Conservation (phyloP, 2,113 vertebrate species). For the Gymnorhina tibicen region DNA sequence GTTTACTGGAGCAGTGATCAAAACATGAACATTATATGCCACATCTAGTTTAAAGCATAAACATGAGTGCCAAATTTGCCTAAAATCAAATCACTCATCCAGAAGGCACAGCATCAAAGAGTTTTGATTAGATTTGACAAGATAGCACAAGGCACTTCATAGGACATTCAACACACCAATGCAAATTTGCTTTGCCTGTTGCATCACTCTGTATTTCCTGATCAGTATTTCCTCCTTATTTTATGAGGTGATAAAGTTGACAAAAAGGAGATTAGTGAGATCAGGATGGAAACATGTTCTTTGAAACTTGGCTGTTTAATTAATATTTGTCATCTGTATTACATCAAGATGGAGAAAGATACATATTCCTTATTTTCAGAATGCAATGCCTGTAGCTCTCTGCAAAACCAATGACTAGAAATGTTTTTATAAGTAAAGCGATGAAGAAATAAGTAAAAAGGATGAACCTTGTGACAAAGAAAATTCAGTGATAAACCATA, state of each 20-base stretch:
- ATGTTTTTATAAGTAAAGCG: neutral
- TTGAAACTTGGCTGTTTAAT: neutral
- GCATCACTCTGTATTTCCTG: neutral
- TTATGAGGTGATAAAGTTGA: neutral
- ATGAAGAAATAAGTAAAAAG: neutral
- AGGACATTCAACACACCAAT: neutral
- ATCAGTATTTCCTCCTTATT: neutral
- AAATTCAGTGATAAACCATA: neutral
- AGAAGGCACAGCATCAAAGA: neutral
- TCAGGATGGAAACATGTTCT: neutral
- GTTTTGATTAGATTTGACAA: slow-evolving; percentile 18
- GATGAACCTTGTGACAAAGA: neutral
- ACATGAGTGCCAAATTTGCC: slow-evolving; percentile 15
- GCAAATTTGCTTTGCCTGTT: neutral
- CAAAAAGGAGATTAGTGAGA: neutral
- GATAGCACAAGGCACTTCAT: neutral
- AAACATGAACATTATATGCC: slow-evolving; percentile 23
- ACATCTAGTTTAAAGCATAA: slow-evolving; percentile 33
- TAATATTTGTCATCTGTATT: neutral
- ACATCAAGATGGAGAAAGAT: neutral
- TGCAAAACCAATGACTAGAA: neutral
- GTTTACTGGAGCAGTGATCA: slow-evolving; percentile 34
- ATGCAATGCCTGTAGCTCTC: neutral
- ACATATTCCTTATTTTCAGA: neutral
- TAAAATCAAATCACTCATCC: slow-evolving; percentile 42